These are phyloP conservation scores for Diorhabda elongata DNA, from an alignment of 1,140 invertebrate genomes.

Conservation along the genomic window DNA sequence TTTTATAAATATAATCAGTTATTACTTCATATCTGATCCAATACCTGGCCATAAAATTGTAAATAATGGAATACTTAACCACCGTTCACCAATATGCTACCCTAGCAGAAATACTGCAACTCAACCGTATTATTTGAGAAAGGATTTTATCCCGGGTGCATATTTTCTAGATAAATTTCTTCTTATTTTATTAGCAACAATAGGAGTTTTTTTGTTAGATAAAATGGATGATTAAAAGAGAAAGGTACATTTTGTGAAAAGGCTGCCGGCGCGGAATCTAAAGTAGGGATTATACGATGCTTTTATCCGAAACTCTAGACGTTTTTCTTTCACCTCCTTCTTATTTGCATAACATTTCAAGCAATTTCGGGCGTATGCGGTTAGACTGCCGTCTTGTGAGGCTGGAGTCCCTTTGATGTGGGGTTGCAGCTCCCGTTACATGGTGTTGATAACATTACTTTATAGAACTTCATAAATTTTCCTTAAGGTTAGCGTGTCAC, in stretches of 20 bases:
- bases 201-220: neutral
- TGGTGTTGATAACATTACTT: neutral
- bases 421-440: neutral
- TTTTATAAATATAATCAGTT: too few relatives aligned
- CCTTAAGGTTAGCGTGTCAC: neutral
- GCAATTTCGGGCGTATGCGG: neutral
- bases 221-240: neutral
- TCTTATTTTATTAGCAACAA: too few relatives aligned
- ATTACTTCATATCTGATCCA: too few relatives aligned
- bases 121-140: too few relatives aligned
- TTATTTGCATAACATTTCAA: conserved; percentile 3
- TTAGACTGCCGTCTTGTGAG: neutral
- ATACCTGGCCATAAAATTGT: too few relatives aligned
- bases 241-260: neutral
- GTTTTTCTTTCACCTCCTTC: neutral
- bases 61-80: too few relatives aligned
- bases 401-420: neutral
- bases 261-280: neutral
- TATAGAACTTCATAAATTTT: neutral
- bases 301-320: neutral
- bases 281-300: neutral
- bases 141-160: too few relatives aligned
- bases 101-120: too few relatives aligned
- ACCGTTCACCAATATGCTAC: too few relatives aligned
- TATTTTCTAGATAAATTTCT: too few relatives aligned